Evolutionary conservation across 2,797 vertebrate genomes (phyloP).

Genomic region (Melopsittacus undulatus): DNA sequence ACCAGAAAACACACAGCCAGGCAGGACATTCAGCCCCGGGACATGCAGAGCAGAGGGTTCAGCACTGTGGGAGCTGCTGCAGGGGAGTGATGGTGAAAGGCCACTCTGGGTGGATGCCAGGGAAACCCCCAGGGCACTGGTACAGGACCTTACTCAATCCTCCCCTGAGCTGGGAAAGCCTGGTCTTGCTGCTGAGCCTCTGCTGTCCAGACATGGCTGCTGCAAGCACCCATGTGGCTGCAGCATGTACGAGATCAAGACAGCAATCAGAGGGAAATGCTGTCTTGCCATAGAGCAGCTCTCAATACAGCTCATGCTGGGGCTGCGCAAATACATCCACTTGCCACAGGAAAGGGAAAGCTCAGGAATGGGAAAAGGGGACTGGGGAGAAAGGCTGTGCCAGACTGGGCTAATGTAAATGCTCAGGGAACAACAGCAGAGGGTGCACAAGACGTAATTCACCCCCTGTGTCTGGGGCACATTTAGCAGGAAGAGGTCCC

Average conservation of each 20-base stretch:
- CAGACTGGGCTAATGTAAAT: fast-evolving
- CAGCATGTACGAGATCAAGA: fast-evolving
- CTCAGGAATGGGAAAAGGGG: fast-evolving
- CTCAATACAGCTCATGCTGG: neutral
- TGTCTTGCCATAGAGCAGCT: neutral
- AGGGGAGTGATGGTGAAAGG: neutral
- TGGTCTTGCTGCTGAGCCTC: neutral
- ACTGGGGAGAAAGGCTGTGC: neutral
- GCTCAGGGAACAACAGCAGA: neutral
- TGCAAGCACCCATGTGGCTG: neutral
- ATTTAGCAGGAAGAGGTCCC: neutral
- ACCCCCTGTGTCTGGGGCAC: fast-evolving
- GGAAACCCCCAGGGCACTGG: neutral
- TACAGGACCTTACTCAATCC: neutral
- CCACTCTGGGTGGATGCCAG: neutral
- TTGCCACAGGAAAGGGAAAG: neutral
- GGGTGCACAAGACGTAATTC: neutral
- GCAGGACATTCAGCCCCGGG: fast-evolving
- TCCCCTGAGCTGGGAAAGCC: neutral
- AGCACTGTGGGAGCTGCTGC: neutral
- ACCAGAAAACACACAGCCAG: neutral
- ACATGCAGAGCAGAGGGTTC: neutral
- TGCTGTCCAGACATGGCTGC: neutral
- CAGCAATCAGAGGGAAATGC: fast-evolving
- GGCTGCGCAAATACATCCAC: neutral